Percentiles rank a stretch among this genome's conserved stretches.
phyloP scores from a whole-genome alignment of 2,888 invertebrate species.

The Perizoma affinitatum region DNA sequence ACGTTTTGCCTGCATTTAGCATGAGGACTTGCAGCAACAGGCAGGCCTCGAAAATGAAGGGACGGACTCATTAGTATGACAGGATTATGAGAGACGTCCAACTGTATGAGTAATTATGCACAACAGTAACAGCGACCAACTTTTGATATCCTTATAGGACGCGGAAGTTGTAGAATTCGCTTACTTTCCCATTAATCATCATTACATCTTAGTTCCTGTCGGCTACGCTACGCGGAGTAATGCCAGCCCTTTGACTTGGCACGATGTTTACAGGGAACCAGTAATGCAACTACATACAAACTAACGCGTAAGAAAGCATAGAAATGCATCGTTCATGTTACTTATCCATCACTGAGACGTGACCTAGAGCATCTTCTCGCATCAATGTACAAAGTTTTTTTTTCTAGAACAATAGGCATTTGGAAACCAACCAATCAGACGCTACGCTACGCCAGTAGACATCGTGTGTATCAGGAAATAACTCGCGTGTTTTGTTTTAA shows the following conservation, averaged over 20 bases:
- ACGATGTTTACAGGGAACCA: slow-evolving; percentile 1
- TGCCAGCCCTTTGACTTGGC: slow-evolving; percentile 11
- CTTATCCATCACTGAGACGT: background rate
- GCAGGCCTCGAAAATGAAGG: too few species aligned
- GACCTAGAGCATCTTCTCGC: too few species aligned
- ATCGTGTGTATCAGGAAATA: too few species aligned
- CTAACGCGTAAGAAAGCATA: background rate
- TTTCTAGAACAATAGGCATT: too few species aligned
- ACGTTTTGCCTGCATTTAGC: too few species aligned
- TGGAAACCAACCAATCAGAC: too few species aligned
- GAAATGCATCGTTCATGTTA: background rate
- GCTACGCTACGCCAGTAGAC: too few species aligned
- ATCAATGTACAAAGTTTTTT: too few species aligned
- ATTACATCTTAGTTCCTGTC: slow-evolving; percentile 21
- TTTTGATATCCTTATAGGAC: slow-evolving; percentile 22
- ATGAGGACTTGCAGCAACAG: too few species aligned
- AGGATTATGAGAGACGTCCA: background rate
- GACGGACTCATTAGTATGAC: too few species aligned
- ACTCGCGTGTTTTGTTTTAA: too few species aligned
- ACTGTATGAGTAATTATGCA: slow-evolving; percentile 13
- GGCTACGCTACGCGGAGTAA: slow-evolving; percentile 17
- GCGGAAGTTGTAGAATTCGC: slow-evolving; percentile 20
- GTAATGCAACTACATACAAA: slow-evolving; percentile 5
- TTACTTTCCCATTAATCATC: slow-evolving; percentile 21
- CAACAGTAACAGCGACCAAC: slow-evolving; percentile 10